Percentiles rank a stretch among this genome's conserved stretches.
phyloP scores from a whole-genome alignment of 1,140 invertebrate genomes.

The Cardiocondyla obscurior region DNA sequence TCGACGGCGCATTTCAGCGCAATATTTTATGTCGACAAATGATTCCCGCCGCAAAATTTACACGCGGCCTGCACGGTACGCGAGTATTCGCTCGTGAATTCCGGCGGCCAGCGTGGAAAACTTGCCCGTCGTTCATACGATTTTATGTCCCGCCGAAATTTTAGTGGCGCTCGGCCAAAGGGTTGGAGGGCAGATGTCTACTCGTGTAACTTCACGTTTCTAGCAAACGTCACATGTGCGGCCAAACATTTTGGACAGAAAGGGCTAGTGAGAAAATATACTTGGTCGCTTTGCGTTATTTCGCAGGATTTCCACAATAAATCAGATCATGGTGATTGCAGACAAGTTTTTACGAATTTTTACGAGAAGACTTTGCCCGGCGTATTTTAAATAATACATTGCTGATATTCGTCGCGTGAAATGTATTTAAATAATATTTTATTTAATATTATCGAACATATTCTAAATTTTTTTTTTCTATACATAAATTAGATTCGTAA shows the following conservation, averaged over 20 bases:
- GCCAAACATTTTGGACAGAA: not conserved
- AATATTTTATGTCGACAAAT: not conserved
- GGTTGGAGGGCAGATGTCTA: not conserved
- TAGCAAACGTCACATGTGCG: not conserved
- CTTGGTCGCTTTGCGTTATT: not conserved
- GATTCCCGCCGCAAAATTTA: conserved; percentile 40
- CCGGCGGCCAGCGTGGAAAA: not conserved
- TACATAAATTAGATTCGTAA: not conserved
- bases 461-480: not conserved
- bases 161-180: not conserved
- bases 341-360: not conserved
- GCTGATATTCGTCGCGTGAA: not conserved
- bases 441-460: not conserved
- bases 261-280: not conserved
- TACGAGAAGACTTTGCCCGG: not conserved
- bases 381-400: not conserved
- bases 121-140: not conserved
- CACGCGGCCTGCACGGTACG: conserved; percentile 8
- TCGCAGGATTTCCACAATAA: not conserved
- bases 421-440: not conserved
- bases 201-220: not conserved
- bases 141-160: conserved; percentile 34
- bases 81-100: conserved; percentile 7
- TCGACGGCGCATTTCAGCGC: not conserved
- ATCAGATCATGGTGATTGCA: not conserved